A percentile compares a stretch with the other conserved stretches of the same genome.
phyloP scores from a whole-genome alignment of 2,797 vertebrate species.

The Aplochiton taeniatus region DNA sequence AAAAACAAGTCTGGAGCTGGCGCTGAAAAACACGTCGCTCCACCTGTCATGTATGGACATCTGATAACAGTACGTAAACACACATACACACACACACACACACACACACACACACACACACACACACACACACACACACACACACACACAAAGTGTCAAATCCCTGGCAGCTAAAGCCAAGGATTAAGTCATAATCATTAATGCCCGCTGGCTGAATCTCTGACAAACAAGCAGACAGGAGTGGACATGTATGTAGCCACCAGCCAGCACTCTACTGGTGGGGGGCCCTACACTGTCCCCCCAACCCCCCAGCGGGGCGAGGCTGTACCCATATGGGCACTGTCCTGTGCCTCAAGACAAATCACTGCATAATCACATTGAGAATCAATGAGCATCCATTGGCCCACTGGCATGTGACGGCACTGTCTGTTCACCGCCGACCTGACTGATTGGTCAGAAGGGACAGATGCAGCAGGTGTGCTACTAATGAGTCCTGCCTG shows the following conservation, averaged over 20 bases:
- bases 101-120: constrained; percentile 8
- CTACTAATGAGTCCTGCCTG: constrained; percentile 6
- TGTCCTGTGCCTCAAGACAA: constrained; percentile 53
- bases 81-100: constrained; percentile 4
- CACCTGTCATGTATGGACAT: constrained; percentile 39
- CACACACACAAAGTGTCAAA: constrained; percentile 14
- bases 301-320: constrained; percentile 36
- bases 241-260: neutral
- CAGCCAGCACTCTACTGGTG: constrained; percentile 13
- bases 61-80: constrained; percentile 1
- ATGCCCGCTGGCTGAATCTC: constrained; percentile 14
- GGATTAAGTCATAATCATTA: constrained; percentile 37
- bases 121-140: too few species aligned
- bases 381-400: constrained; percentile 67
- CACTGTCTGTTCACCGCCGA: constrained; percentile 40
- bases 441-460: constrained; percentile 36
- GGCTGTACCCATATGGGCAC: constrained; percentile 65
- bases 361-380: constrained; percentile 56
- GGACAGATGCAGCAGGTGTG: constrained; percentile 32
- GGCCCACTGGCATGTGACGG: constrained; percentile 36
- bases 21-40: constrained; percentile 39
- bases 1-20: constrained; percentile 55
- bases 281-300: neutral
- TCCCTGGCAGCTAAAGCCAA: constrained; percentile 13
- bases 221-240: constrained; percentile 13